phyloP scores from a whole-genome alignment of 1,140 invertebrate species.

The Gryllus bimaculatus region DNA sequence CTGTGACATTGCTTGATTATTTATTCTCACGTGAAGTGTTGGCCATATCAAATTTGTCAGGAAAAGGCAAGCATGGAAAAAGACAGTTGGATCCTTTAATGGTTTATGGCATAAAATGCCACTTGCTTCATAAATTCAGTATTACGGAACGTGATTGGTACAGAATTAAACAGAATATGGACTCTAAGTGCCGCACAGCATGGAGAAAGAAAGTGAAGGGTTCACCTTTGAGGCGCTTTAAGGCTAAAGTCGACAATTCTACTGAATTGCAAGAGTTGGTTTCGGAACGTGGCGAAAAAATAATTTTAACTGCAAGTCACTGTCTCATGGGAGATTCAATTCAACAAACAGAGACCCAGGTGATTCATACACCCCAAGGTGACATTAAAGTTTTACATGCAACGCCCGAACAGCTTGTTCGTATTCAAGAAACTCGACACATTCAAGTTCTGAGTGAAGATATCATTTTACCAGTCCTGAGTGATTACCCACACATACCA shows the following conservation, averaged over 20 bases:
- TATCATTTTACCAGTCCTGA: constrained; percentile 16
- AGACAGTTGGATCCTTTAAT: constrained; percentile 45
- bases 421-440: constrained; percentile 22
- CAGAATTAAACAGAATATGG: constrained; percentile 45
- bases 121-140: constrained; percentile 42
- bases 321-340: constrained; percentile 15
- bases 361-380: constrained; percentile 20
- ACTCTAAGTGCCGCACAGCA: constrained; percentile 45
- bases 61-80: constrained; percentile 44
- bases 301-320: constrained; percentile 16
- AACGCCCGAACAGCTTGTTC: constrained; percentile 22
- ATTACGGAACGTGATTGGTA: constrained; percentile 44
- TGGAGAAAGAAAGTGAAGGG: constrained; percentile 33
- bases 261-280: constrained; percentile 14
- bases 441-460: constrained; percentile 24
- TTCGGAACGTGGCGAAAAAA: constrained; percentile 14
- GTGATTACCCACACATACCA: not conserved
- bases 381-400: constrained; percentile 23
- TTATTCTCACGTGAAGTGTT: constrained; percentile 43
- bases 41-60: constrained; percentile 43
- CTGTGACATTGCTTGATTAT: constrained; percentile 43
- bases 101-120: constrained; percentile 44
- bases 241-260: constrained; percentile 15
- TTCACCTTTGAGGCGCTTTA: constrained; percentile 26
- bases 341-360: constrained; percentile 9